Conservation (phyloP, 2,113 vertebrate genomes). For the Phalacrocorax pelagicus region DNA sequence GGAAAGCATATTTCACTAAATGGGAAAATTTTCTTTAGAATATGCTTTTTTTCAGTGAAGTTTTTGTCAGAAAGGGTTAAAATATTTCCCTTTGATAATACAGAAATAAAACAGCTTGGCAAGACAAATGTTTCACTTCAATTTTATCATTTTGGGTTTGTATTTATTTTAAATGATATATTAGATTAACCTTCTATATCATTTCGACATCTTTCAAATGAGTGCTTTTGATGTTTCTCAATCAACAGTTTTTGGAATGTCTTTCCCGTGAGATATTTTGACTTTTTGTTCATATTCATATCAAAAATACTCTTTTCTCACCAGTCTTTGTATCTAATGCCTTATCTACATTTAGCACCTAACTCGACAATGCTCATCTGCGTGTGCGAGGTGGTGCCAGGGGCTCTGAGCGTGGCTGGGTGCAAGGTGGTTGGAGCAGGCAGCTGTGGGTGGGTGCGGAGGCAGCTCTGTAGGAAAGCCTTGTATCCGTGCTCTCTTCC, state of each 20-base stretch:
- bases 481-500: neutral
- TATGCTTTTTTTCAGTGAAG: neutral
- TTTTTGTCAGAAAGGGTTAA: constrained; percentile 14
- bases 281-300: neutral
- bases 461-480: neutral
- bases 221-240: constrained; percentile 8
- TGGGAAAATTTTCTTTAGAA: neutral
- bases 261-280: constrained; percentile 5
- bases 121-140: neutral
- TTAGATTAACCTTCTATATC: constrained; percentile 7
- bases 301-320: neutral
- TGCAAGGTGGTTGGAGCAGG: neutral
- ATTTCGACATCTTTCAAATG: neutral
- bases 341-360: neutral
- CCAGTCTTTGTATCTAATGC: neutral
- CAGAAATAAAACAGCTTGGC: neutral
- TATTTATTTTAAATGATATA: constrained; percentile 42
- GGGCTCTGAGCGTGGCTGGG: neutral
- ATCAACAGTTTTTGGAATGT: neutral
- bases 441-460: neutral
- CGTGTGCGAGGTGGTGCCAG: accelerated
- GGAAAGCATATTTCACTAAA: neutral
- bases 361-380: neutral
- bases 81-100: constrained; percentile 2
- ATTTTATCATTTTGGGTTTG: neutral